Evolutionary conservation across 2,113 vertebrate genomes (phyloP), one percentile per base, ranked within the genome.

Genomic region (Laticauda laticaudata): DNA sequence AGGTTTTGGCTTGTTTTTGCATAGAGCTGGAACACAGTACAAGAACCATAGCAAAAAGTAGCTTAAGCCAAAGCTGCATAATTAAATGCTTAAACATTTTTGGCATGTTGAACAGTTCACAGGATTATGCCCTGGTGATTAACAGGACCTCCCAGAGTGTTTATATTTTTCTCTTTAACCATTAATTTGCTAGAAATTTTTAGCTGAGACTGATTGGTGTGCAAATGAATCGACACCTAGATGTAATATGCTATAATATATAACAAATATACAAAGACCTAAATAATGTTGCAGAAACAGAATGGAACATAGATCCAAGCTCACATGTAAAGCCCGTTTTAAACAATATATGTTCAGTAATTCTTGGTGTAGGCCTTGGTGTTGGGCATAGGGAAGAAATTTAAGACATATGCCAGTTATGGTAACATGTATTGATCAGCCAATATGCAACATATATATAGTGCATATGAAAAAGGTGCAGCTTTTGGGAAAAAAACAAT

Each of bases 71-170:
- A 91, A 91, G 54, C 14, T 61, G 64, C 45, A 39, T 69, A 15
- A 81, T 81, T 81, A 53, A 91, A 91, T 81, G n/a, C 64, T 91
- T 91, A 91, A 81, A 34, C 23, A 54, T 53, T n/a, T 75, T 55
- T 75, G 48, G 64, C 90, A 81, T 14, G 61, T 10, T 64, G 14
- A 39, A 10, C 1, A 1, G 53, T 91, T 89, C 26, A 53, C 29
- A 75, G 48, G 90, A 75, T 81, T 91, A 39, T 53, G 21, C 20
- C 14, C 45, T 23, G 51, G 34, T 24, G 5, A 39, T 91, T 55
- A 81, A 12, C 20, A 39, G 53, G 20, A 81, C 12, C 21, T n/a
- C 61, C 48, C n/a, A 39, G 64, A 24, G 7, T 53, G 18, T 75
- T 90, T 53, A 69, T 69, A 1, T 75, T 51, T 75, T 69, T 75